A percentile compares a stretch with the other conserved stretches of the same genome.
These are phyloP conservation scores for Melinaea marsaeus DNA, from an alignment of 2,888 invertebrate species.

Conservation along the genomic window DNA sequence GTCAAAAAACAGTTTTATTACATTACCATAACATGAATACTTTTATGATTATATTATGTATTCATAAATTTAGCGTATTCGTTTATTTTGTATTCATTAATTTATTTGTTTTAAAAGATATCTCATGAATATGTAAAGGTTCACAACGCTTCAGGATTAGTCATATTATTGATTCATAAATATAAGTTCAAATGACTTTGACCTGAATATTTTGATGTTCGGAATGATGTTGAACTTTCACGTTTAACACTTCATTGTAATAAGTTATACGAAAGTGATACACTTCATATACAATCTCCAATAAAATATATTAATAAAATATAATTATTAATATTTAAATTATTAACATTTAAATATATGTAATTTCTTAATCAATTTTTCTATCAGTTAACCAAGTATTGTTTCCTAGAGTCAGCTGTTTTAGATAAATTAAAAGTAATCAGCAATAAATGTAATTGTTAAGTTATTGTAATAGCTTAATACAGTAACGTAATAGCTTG, in stretches of 20 bases:
- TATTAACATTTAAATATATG: not conserved
- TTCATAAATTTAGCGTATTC: too few species aligned
- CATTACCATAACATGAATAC: too few species aligned
- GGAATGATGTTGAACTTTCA: slow-evolving; percentile 23
- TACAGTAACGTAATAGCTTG: not conserved
- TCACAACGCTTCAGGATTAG: slow-evolving; percentile 19
- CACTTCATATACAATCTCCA: not conserved
- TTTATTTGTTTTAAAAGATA: not conserved
- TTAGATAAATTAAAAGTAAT: too few species aligned
- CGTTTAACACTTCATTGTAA: slow-evolving; percentile 13
- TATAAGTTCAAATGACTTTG: slow-evolving; percentile 19
- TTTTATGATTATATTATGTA: too few species aligned
- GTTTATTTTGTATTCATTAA: not conserved
- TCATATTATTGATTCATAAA: slow-evolving; percentile 15
- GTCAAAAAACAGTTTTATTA: too few species aligned
- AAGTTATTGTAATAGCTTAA: not conserved
- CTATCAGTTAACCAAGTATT: too few species aligned
- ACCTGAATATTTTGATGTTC: slow-evolving; percentile 15
- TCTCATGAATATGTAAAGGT: not conserved
- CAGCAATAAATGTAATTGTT: too few species aligned
- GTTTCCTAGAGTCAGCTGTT: too few species aligned
- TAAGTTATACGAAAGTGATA: slow-evolving; percentile 1
- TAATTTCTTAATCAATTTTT: too few species aligned
- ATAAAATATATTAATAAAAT: not conserved
- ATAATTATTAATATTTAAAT: not conserved